Evolutionary conservation across 2,113 vertebrate species (phyloP), one percentile per base, ranked within the genome.

Genomic region (Kryptolebias marmoratus): DNA sequence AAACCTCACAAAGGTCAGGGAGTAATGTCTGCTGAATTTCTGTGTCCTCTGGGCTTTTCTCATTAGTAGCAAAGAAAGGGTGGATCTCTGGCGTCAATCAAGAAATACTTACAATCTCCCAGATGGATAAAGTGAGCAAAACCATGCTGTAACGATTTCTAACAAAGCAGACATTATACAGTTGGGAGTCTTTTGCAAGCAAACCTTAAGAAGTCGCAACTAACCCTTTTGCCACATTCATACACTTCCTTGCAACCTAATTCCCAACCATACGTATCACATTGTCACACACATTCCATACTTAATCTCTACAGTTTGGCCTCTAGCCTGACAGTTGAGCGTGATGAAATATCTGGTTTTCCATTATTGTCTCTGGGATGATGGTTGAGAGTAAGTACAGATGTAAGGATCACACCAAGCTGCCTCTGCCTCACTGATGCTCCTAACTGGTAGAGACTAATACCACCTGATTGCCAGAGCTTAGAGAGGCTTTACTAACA

Each of bases 261-360:
- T 62, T 64, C 67, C 81, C 69, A 12, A 68, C 86, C 74, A 65
- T 77, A 87, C 68, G 75, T 74, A 77, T 71, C 58, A 69, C 78
- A 64, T 71, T 77, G 73, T 68, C 82, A 83, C 84, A 89, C 83
- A 87, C 80, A 89, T 88, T 83, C 71, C 65, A 45, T 67, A 80
- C 82, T 73, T 77, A 83, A 86, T 91, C 87, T 89, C 73, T 42
- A 18, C 53, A 42, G 76, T 76, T 73, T 60, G 78, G 81, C 84
- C 84, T 84, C 72, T 31, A 69, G 74, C 55, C 68, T 91, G 90
- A 90, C 90, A 91, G 89, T 78, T 76, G 80, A 82, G 83, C 88
- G 89, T 85, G 89, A 90, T 91, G 88, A 90, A 89, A 87, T 82
- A 85, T 89, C 85, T 75, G 73, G 53, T 87, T 92, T 88, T 88